phyloP scores from a whole-genome alignment of 2,797 vertebrate species.

The Syngnathus rostellatus region DNA sequence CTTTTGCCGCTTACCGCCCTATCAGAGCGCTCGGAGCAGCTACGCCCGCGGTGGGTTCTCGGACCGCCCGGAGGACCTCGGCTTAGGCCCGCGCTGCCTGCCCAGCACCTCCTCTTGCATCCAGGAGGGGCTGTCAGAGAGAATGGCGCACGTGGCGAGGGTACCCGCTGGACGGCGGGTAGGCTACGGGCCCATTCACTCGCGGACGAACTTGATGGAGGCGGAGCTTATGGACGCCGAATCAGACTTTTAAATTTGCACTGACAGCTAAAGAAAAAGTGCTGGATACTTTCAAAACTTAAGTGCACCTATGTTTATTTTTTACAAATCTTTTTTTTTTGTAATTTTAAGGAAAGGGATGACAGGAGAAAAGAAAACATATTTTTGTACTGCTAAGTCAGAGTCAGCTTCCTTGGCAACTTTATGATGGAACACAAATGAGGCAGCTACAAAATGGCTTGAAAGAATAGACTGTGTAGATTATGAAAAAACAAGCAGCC shows the following conservation, averaged over 20 bases:
- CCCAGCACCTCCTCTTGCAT: constrained; percentile 35
- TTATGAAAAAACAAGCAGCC: neutral
- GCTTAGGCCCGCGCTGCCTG: constrained; percentile 36
- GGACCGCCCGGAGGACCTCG: constrained; percentile 53
- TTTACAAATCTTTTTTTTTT: constrained; percentile 18
- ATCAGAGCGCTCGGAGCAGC: constrained; percentile 37
- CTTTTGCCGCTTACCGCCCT: constrained; percentile 28
- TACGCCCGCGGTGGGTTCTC: constrained; percentile 55
- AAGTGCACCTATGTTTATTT: constrained; percentile 28
- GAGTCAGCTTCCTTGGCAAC: constrained; percentile 39
- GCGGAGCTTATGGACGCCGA: constrained; percentile 87
- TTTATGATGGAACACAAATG: constrained; percentile 15
- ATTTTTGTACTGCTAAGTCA: neutral
- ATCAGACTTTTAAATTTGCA: constrained; percentile 78
- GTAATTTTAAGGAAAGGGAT: neutral
- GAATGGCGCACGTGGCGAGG: constrained; percentile 54
- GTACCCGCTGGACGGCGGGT: constrained; percentile 63
- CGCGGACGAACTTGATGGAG: constrained; percentile 88
- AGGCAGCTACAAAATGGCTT: constrained; percentile 63
- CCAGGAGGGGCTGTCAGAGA: constrained; percentile 30
- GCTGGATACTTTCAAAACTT: constrained; percentile 66
- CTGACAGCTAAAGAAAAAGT: constrained; percentile 54
- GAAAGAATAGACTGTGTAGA: constrained; percentile 24
- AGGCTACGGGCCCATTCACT: constrained; percentile 78
- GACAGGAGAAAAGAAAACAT: neutral